Percentiles rank a stretch among this genome's conserved stretches.
These are phyloP conservation scores for Tinea pellionella DNA, from an alignment of 2,888 invertebrate species.

Conservation along the genomic window DNA sequence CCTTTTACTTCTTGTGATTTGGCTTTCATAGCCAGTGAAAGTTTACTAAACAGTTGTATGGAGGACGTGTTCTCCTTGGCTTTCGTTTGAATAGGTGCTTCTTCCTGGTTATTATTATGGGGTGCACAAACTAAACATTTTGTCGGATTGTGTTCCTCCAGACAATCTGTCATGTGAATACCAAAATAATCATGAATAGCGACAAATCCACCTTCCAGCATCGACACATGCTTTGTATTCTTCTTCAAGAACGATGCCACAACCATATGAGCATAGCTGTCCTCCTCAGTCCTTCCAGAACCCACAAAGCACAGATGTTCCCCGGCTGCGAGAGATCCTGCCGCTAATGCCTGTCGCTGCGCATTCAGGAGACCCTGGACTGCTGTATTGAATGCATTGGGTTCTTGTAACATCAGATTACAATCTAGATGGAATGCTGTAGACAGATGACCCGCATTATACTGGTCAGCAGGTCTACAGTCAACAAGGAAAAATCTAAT, in stretches of 20 bases:
- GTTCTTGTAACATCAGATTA: conserved; percentile 96
- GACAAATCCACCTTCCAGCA: conserved; percentile 91
- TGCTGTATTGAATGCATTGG: conserved; percentile 92
- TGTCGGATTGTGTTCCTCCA: conserved; percentile 86
- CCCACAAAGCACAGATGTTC: conserved; percentile 94
- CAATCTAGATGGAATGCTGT: conserved; percentile 99
- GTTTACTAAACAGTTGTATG: conserved; percentile 82
- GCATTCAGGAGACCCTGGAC: conserved; percentile 92
- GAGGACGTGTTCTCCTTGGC: conserved; percentile 54
- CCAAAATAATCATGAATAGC: conserved; percentile 87
- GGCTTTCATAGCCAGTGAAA: conserved; percentile 87
- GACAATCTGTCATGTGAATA: conserved; percentile 81
- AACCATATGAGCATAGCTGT: conserved; percentile 97
- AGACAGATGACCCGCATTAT: conserved; percentile 95
- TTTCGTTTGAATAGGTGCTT: conserved; percentile 29
- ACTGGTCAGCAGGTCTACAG: conserved; percentile 96
- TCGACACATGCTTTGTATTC: conserved; percentile 91
- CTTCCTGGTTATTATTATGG: conserved; percentile 46
- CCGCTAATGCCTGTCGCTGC: conserved; percentile 87
- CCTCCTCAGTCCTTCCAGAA: conserved; percentile 92
- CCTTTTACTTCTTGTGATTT: conserved; percentile 94
- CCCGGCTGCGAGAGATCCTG: conserved; percentile 87
- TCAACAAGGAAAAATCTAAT: conserved; percentile 96
- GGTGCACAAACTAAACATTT: conserved; percentile 86
- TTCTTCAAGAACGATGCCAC: conserved; percentile 96